A percentile compares a stretch with the other conserved stretches of the same genome.
Evolutionary conservation across 2,797 vertebrate species (phyloP).

Genomic region (Neostethus bicornis): DNA sequence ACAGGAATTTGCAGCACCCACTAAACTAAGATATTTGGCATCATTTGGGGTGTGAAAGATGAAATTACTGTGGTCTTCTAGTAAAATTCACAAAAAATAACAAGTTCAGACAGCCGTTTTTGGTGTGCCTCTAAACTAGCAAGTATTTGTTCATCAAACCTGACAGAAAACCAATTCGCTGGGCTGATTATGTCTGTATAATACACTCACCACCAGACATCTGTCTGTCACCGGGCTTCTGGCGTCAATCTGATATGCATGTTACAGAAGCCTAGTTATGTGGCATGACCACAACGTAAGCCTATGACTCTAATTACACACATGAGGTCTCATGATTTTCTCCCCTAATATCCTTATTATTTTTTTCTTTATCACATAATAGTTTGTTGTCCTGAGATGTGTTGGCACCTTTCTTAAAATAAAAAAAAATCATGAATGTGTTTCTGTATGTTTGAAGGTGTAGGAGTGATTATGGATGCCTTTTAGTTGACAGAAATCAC

Average conservation of each 20-base stretch:
- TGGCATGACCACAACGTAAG: conserved; percentile 46
- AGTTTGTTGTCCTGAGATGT: conserved; percentile 40
- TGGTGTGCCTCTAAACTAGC: conserved; percentile 4
- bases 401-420: conserved; percentile 38
- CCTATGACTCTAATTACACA: conserved; percentile 63
- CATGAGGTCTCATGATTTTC: conserved; percentile 56
- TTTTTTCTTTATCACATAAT: conserved; percentile 36
- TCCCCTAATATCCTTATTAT: conserved; percentile 46
- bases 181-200: conserved; percentile 47
- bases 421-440: not conserved
- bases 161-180: conserved; percentile 31
- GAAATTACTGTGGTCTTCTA: conserved; percentile 24
- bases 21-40: conserved; percentile 23
- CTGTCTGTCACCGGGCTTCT: conserved; percentile 40
- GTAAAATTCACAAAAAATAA: conserved; percentile 34
- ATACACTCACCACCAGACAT: conserved; percentile 33
- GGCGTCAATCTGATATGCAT: conserved; percentile 40
- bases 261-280: conserved; percentile 48
- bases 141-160: conserved; percentile 19
- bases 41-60: conserved; percentile 18
- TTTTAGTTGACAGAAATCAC: conserved; percentile 46
- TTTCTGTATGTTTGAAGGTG: conserved; percentile 3
- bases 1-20: conserved; percentile 47
- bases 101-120: conserved; percentile 24
- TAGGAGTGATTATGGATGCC: conserved; percentile 27